Percentiles rank a stretch among this genome's conserved stretches.
phyloP scores from a whole-genome alignment of 2,888 invertebrate species.

The Tortrix viridana region DNA sequence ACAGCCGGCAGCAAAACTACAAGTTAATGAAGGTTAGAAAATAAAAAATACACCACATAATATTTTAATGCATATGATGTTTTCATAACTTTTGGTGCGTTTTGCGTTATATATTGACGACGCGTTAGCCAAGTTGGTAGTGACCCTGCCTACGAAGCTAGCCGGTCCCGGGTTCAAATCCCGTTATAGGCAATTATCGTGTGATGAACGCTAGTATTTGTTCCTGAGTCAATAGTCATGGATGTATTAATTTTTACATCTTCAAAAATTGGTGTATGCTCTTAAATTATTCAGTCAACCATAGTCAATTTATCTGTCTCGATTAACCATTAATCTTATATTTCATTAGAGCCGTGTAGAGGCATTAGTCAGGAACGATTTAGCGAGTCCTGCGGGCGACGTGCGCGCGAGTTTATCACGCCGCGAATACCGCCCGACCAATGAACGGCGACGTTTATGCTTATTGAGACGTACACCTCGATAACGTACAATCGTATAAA shows the following conservation, averaged over 20 bases:
- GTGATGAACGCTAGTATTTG: no score
- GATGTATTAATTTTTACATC: no score
- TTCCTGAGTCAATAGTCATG: no score
- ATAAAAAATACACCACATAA: no score
- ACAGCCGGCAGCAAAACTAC: background rate
- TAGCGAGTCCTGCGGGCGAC: slow-evolving; percentile 56
- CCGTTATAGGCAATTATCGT: no score
- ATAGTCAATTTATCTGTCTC: background rate
- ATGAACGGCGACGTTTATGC: slow-evolving; percentile 30
- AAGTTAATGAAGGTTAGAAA: no score
- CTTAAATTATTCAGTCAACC: no score
- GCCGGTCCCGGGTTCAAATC: no score
- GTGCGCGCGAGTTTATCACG: slow-evolving; percentile 48
- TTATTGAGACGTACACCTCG: slow-evolving; percentile 26
- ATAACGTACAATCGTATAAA: slow-evolving; percentile 8
- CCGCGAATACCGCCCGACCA: slow-evolving; percentile 26
- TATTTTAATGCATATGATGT: background rate
- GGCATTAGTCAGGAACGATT: slow-evolving; percentile 60
- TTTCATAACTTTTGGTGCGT: background rate
- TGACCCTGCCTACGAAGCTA: no score
- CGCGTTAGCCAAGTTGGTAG: no score
- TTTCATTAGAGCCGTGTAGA: slow-evolving; percentile 38
- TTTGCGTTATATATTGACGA: slow-evolving; percentile 1
- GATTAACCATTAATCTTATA: slow-evolving; percentile 15
- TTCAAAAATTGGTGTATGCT: background rate